phyloP scores from a whole-genome alignment of 2,113 vertebrate species.

The Thalassoma bifasciatum region DNA sequence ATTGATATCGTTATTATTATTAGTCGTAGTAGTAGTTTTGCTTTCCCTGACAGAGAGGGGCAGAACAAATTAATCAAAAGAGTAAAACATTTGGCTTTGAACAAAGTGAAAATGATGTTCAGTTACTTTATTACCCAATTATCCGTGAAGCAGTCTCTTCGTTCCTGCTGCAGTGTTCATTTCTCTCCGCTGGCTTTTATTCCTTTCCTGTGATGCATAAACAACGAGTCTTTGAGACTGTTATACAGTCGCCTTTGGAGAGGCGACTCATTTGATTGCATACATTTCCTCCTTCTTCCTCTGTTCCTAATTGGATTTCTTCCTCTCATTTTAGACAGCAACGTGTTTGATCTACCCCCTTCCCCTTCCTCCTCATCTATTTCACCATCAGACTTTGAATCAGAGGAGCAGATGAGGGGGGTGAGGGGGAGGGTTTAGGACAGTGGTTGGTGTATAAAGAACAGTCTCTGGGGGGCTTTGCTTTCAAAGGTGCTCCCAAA shows the following conservation, averaged over 20 bases:
- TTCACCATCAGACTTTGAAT: constrained; percentile 35
- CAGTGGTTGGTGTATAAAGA: constrained; percentile 33
- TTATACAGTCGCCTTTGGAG: constrained; percentile 62
- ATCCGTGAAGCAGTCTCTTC: constrained; percentile 14
- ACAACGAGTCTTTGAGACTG: constrained; percentile 54
- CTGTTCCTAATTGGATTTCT: constrained; percentile 69
- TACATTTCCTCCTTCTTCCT: constrained; percentile 56
- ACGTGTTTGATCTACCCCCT: constrained; percentile 62
- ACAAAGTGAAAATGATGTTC: constrained; percentile 19
- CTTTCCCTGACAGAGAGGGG: not conserved
- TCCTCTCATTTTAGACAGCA: constrained; percentile 59
- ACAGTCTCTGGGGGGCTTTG: constrained; percentile 31
- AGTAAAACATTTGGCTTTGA: constrained; percentile 23
- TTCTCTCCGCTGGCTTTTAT: constrained; percentile 37
- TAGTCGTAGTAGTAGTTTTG: not conserved
- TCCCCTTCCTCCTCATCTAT: constrained; percentile 4
- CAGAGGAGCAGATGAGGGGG: constrained; percentile 51
- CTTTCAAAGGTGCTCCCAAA: constrained; percentile 25
- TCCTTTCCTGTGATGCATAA: constrained; percentile 64
- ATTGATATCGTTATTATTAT: no score
- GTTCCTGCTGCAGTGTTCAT: constrained; percentile 12
- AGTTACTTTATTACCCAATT: constrained; percentile 55
- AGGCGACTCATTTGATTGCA: constrained; percentile 65
- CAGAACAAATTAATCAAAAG: constrained; percentile 14
- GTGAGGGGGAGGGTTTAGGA: constrained; percentile 41